Conservation (phyloP, 35 echinoderm and acorn worm genomes). For the Stichopus chloronotus region DNA sequence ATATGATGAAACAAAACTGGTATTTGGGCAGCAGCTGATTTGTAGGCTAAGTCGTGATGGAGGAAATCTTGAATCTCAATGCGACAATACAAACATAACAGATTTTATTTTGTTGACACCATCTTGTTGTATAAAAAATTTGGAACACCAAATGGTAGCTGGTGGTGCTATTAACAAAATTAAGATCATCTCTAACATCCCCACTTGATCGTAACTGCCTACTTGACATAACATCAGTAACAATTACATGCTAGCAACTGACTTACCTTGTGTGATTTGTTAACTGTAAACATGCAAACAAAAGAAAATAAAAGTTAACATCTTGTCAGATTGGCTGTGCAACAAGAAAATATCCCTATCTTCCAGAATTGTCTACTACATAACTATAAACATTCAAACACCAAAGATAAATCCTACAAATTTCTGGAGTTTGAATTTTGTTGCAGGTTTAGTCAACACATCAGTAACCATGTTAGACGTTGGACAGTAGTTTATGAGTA, state of each 20-base stretch:
- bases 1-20: no score
- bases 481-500: slow-evolving; percentile 13
- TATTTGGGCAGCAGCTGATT: not conserved
- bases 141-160: no score
- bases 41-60: not conserved
- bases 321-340: slow-evolving; percentile 1
- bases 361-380: slow-evolving; percentile 1
- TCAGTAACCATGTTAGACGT: slow-evolving; percentile 56
- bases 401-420: slow-evolving; percentile 6
- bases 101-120: no score
- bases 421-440: not conserved
- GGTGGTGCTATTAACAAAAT: not conserved
- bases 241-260: slow-evolving; percentile 11
- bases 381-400: slow-evolving; percentile 20
- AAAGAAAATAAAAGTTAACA: slow-evolving; percentile 6
- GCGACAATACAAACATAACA: not conserved
- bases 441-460: slow-evolving; percentile 49
- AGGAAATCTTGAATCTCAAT: not conserved
- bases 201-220: slow-evolving; percentile 5
- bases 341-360: slow-evolving; percentile 10
- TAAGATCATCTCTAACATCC: slow-evolving; percentile 17
- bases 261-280: not conserved
- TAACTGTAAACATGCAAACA: slow-evolving; percentile 18
- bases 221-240: slow-evolving; percentile 22
- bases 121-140: no score